phyloP scores from a whole-genome alignment of 2,113 vertebrate species.

The Halichoeres trimaculatus region DNA sequence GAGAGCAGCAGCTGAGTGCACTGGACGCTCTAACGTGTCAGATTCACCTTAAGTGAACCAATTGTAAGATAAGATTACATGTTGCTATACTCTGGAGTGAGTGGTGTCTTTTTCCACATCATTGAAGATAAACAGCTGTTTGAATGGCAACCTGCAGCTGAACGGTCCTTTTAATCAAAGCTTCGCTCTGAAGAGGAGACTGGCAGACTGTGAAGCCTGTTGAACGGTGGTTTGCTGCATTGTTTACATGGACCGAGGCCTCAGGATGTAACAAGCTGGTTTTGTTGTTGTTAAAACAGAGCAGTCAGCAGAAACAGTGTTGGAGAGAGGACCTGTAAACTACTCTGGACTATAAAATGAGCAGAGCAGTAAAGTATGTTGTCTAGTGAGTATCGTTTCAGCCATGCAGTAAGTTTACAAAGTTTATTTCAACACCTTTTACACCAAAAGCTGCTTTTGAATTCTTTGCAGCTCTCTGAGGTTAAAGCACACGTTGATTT shows the following conservation, averaged over 20 bases:
- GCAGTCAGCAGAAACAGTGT: slow-evolving; percentile 2
- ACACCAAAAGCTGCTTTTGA: not conserved
- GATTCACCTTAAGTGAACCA: not conserved
- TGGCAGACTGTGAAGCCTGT: slow-evolving; percentile 52
- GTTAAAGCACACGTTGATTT: not conserved
- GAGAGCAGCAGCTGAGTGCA: no score
- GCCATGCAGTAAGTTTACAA: not conserved
- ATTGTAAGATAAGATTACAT: no score
- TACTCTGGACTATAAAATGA: not conserved
- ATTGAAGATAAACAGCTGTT: slow-evolving; percentile 42
- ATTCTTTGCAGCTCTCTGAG: not conserved
- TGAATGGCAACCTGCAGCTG: slow-evolving; percentile 39
- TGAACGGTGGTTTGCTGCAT: slow-evolving; percentile 35
- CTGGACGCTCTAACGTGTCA: no score
- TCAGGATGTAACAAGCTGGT: slow-evolving; percentile 32
- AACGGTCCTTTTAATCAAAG: slow-evolving; percentile 60
- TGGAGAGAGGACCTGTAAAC: slow-evolving; percentile 1
- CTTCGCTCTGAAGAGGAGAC: slow-evolving; percentile 54
- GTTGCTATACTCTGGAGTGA: slow-evolving; percentile 1
- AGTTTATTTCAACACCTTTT: not conserved
- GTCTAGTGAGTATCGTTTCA: not conserved
- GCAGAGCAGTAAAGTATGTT: not conserved
- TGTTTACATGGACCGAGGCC: slow-evolving; percentile 56
- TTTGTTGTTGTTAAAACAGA: slow-evolving; percentile 29
- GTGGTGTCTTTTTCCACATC: slow-evolving; percentile 33